Evolutionary conservation across 2,113 vertebrate genomes (phyloP).

Genomic region (cattle (Bos taurus)): ARS-UCD2.0 NC_037356.1:36393001-36393500

Average conservation of each 20-base stretch:
- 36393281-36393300: not conserved
- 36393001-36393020: not conserved
- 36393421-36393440: not conserved
- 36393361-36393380: not conserved
- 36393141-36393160: not conserved
- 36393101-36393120: not conserved
- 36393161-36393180: not conserved
- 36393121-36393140: not conserved
- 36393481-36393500: too few species aligned
- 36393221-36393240: not conserved
- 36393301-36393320: not conserved
- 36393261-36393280: not conserved
- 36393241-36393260: not conserved
- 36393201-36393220: not conserved
- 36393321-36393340: not conserved
- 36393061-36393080: not conserved
- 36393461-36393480: not conserved
- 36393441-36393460: not conserved
- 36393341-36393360: not conserved
- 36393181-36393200: not conserved
- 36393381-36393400: constrained; percentile 34
- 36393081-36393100: not conserved
- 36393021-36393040: not conserved
- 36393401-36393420: not conserved
- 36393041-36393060: not conserved